Conservation (phyloP, 92 coral and sea anemone genomes). For the Umimayanthus chanpuru region DNA sequence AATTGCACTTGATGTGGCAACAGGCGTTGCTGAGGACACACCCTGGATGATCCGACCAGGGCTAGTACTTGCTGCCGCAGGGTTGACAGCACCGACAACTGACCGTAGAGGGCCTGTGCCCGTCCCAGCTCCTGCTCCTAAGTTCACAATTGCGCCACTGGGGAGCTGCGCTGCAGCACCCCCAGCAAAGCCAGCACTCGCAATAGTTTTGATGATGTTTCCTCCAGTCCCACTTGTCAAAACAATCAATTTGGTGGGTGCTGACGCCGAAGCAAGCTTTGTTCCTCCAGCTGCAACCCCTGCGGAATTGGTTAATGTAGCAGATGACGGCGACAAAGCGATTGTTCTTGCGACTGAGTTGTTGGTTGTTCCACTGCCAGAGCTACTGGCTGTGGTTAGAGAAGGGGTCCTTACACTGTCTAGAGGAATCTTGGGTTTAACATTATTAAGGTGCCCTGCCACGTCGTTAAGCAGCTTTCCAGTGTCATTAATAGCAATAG, state of each 20-base stretch:
- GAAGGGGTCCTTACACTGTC: conserved; percentile 68
- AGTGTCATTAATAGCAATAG: conserved; percentile 60
- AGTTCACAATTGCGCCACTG: conserved; percentile 66
- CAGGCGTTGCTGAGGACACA: conserved; percentile 64
- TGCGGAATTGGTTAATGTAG: conserved; percentile 43
- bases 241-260: conserved; percentile 93
- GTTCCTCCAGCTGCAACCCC: conserved; percentile 53
- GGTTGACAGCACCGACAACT: conserved; percentile 54
- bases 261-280: conserved; percentile 64
- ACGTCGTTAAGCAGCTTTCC: conserved; percentile 76
- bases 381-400: conserved; percentile 47
- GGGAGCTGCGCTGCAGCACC: conserved; percentile 78
- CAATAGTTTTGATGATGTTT: conserved; percentile 92
- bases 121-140: conserved; percentile 64
- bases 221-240: conserved; percentile 89
- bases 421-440: conserved; percentile 67
- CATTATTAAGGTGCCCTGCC: conserved; percentile 78
- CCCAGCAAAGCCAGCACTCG: conserved; percentile 80
- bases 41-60: conserved; percentile 70
- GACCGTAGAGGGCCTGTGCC: conserved; percentile 70
- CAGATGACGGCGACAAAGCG: conserved; percentile 43
- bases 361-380: conserved; percentile 49
- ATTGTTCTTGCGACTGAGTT: conserved; percentile 60
- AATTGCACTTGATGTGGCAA: conserved; percentile 93
- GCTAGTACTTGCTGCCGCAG: conserved; percentile 54